Evolutionary conservation across 2,797 vertebrate species (phyloP).

Genomic region (Heterohyrax brucei): DNA sequence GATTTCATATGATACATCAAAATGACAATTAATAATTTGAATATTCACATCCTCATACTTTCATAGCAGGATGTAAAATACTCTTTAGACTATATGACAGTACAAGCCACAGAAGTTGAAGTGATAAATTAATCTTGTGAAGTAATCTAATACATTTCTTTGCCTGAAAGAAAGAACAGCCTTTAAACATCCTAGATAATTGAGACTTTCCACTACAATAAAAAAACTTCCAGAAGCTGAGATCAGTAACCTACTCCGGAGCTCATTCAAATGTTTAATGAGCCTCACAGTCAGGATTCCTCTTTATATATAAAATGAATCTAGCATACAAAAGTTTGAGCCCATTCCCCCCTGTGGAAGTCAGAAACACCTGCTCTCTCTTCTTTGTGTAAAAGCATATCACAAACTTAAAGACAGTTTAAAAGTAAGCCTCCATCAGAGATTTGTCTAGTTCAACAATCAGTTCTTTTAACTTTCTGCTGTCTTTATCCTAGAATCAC

Average conservation of each 20-base stretch:
- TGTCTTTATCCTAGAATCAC: slow-evolving; percentile 52
- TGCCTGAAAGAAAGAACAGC: not conserved
- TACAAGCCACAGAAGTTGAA: slow-evolving; percentile 3
- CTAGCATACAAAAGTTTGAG: slow-evolving; percentile 15
- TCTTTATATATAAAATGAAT: slow-evolving; percentile 62
- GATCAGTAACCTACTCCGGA: slow-evolving; percentile 39
- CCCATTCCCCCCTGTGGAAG: slow-evolving; percentile 18
- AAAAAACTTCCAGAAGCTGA: slow-evolving; percentile 63
- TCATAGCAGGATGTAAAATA: not conserved
- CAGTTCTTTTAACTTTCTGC: slow-evolving; percentile 54
- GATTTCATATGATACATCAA: slow-evolving; percentile 59
- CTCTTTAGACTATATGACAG: not conserved
- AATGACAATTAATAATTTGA: slow-evolving; percentile 58
- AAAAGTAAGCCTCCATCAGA: slow-evolving; percentile 64
- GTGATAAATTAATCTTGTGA: slow-evolving; percentile 54
- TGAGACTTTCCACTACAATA: slow-evolving; percentile 21
- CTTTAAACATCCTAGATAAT: slow-evolving; percentile 26
- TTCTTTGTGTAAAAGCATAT: slow-evolving; percentile 57
- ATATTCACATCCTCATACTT: slow-evolving; percentile 18
- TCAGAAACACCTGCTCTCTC: slow-evolving; percentile 58
- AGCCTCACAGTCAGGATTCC: slow-evolving; percentile 46
- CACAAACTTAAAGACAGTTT: slow-evolving; percentile 64
- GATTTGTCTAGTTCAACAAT: slow-evolving; percentile 56
- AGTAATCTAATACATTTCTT: slow-evolving; percentile 36
- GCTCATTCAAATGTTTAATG: slow-evolving; percentile 68